Evolutionary conservation across 1,140 invertebrate species (phyloP).

Genomic region (Stenopsyche tienmushanensis): DNA sequence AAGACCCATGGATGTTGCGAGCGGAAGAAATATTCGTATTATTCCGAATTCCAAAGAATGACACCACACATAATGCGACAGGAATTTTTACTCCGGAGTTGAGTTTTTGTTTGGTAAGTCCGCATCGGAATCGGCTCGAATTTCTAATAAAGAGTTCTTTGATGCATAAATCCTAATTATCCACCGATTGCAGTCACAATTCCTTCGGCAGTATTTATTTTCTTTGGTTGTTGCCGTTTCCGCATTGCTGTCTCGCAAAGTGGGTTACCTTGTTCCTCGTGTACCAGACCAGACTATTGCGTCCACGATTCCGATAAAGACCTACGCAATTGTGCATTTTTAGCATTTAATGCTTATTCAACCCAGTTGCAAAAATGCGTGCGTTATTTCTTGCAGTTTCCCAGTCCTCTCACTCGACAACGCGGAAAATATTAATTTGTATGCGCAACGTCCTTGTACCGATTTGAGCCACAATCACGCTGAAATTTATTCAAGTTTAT

Average conservation of each 20-base stretch:
- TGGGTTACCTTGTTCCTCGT: slow-evolving; percentile 29
- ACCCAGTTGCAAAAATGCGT: slow-evolving; percentile 1
- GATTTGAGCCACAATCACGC: too few species aligned
- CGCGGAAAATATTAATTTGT: too few species aligned
- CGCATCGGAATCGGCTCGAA: too few species aligned
- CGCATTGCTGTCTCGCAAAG: slow-evolving; percentile 18
- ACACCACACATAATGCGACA: too few species aligned
- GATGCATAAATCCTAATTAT: not conserved
- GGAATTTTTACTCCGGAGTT: too few species aligned
- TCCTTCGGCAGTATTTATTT: not conserved
- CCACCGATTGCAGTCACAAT: not conserved
- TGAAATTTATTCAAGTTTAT: too few species aligned
- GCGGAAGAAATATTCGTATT: too few species aligned
- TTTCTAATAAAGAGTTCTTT: too few species aligned
- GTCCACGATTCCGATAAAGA: slow-evolving; percentile 11
- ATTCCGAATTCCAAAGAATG: too few species aligned
- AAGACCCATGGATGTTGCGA: too few species aligned
- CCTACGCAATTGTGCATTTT: slow-evolving; percentile 20
- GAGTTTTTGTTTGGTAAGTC: too few species aligned
- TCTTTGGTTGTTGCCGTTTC: not conserved
- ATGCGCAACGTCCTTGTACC: too few species aligned
- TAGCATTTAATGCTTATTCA: slow-evolving; percentile 11
- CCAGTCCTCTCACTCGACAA: not conserved
- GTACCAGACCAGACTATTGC: slow-evolving; percentile 16
- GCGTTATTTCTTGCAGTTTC: not conserved